Evolutionary conservation across 2,797 vertebrate species (phyloP).

Genomic region (Cryptoblepharus egeriae): DNA sequence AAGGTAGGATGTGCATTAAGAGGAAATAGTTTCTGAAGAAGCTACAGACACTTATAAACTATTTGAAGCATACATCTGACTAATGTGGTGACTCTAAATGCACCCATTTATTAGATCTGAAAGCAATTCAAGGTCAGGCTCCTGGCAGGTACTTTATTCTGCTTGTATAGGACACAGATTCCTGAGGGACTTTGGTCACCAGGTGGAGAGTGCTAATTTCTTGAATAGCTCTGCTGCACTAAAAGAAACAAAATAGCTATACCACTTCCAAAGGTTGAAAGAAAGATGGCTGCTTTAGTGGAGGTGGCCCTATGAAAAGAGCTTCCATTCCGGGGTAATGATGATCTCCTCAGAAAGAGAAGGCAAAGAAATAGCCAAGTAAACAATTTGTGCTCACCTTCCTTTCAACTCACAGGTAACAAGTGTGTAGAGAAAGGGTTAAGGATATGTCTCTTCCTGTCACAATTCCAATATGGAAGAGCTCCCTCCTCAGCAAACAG

Average conservation of each 20-base stretch:
- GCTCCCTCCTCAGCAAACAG: no score
- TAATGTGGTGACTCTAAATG: conserved; percentile 4
- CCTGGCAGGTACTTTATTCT: neutral
- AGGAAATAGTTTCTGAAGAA: conserved; percentile 8
- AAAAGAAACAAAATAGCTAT: neutral
- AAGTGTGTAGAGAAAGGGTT: no score
- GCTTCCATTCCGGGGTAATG: no score
- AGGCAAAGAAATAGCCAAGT: no score
- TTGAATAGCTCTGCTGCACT: neutral
- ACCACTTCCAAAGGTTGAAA: neutral
- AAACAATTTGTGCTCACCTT: no score
- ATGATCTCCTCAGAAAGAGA: no score
- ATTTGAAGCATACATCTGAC: neutral
- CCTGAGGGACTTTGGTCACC: neutral
- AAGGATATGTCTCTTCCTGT: no score
- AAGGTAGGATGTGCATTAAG: neutral
- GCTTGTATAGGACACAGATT: neutral
- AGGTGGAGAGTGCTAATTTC: no score
- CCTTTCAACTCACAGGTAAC: no score
- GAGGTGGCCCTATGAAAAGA: no score
- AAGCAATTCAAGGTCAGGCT: neutral
- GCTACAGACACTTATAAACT: neutral
- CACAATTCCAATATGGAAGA: no score
- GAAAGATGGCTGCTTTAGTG: no score
- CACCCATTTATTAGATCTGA: neutral